These are phyloP conservation scores for Gallinago solitaria DNA, from an alignment of 2,797 vertebrate species.

Conservation along the genomic window DNA sequence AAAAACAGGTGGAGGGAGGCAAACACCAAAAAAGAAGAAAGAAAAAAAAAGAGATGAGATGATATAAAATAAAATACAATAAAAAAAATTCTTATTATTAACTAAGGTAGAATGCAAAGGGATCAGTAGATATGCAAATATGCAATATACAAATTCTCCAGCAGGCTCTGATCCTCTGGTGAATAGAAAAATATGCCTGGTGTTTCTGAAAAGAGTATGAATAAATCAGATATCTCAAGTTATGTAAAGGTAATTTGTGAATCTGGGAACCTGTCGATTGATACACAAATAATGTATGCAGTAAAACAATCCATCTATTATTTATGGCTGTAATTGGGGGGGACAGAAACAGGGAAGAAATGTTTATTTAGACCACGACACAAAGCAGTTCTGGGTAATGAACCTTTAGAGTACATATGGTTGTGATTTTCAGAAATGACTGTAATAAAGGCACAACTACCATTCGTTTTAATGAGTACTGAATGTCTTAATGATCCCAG, in stretches of 20 bases:
- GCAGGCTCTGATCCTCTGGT: not conserved
- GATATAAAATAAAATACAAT: not conserved
- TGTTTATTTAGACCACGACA: not conserved
- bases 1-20: not conserved
- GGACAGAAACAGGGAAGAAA: not conserved
- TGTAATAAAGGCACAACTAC: not conserved
- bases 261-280: not conserved
- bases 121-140: constrained; percentile 17
- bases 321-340: not conserved
- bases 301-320: not conserved
- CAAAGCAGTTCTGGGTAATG: not conserved
- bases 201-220: constrained; percentile 22
- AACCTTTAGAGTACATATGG: not conserved
- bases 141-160: not conserved
- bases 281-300: not conserved
- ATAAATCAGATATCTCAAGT: constrained; percentile 28
- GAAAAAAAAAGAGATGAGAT: not conserved
- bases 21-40: not conserved
- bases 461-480: not conserved
- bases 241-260: constrained; percentile 23
- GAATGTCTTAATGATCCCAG: not conserved
- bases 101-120: not conserved
- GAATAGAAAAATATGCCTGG: not conserved
- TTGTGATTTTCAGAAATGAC: not conserved
- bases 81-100: constrained; percentile 5